These are phyloP conservation scores for Leucoma salicis DNA, from an alignment of 2,888 invertebrate genomes.

Conservation along the genomic window DNA sequence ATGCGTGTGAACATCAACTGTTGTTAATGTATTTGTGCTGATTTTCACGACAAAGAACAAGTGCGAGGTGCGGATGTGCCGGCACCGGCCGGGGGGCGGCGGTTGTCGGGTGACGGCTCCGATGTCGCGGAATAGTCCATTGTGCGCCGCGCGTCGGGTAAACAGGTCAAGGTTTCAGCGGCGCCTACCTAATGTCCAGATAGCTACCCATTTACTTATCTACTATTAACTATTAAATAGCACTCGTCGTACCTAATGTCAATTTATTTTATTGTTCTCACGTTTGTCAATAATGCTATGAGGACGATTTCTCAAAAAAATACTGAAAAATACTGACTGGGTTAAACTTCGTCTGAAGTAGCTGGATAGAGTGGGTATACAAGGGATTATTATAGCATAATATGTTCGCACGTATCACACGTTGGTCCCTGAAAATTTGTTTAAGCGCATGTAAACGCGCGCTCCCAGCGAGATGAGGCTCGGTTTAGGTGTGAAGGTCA, in stretches of 20 bases:
- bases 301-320: too few species aligned
- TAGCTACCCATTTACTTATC: conserved; percentile 41
- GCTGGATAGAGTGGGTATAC: conserved; percentile 20
- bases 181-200: conserved; percentile 67
- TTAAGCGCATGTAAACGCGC: conserved; percentile 47
- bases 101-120: conserved; percentile 55
- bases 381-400: conserved; percentile 32
- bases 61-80: not conserved
- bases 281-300: too few species aligned
- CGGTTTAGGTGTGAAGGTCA: conserved; percentile 78
- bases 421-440: conserved; percentile 55
- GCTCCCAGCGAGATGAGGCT: conserved; percentile 68
- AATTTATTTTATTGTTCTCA: too few species aligned
- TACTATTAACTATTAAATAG: too few species aligned
- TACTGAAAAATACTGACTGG: too few species aligned
- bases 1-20: not conserved
- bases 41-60: not conserved
- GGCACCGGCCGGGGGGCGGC: conserved; percentile 14
- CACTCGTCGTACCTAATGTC: too few species aligned
- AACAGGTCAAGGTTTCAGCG: conserved; percentile 71
- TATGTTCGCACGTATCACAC: conserved; percentile 31
- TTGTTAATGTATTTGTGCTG: too few species aligned
- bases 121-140: conserved; percentile 70
- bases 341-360: not conserved
- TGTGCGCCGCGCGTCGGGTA: conserved; percentile 52